A percentile compares a stretch with the other conserved stretches of the same genome.
Conservation (phyloP, 2,797 vertebrate species). For the Chaunax sp. region DNA sequence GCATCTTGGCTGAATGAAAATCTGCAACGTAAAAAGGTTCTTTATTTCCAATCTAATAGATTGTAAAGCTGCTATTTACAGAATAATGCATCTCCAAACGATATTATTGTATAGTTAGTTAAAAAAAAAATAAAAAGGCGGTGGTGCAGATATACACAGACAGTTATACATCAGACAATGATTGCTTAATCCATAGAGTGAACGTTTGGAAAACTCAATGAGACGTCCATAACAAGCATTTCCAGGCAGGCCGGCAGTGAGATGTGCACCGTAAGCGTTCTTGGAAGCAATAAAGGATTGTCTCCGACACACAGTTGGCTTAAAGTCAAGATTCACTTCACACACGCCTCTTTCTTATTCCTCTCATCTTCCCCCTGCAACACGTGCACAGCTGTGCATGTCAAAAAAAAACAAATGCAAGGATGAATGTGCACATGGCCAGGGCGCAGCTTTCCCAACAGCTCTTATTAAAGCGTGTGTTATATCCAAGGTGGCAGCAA, state of each 20-base stretch:
- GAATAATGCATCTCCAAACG: slow-evolving; percentile 1
- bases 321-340: slow-evolving; percentile 28
- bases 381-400: background rate
- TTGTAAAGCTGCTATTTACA: slow-evolving; percentile 39
- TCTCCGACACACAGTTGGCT: slow-evolving; percentile 32
- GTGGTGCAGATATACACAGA: slow-evolving; percentile 24
- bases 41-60: background rate
- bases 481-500: slow-evolving; percentile 65
- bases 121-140: slow-evolving; percentile 10
- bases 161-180: slow-evolving; percentile 39
- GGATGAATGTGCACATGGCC: slow-evolving; percentile 18
- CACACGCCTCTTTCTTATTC: slow-evolving; percentile 13
- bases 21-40: slow-evolving; percentile 20
- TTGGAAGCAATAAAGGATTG: slow-evolving; percentile 51
- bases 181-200: slow-evolving; percentile 67
- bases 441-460: slow-evolving; percentile 37
- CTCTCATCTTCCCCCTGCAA: slow-evolving; percentile 7
- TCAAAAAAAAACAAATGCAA: slow-evolving; percentile 15
- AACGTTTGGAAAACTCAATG: slow-evolving; percentile 69
- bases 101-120: slow-evolving; percentile 16
- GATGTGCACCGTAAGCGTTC: slow-evolving; percentile 60
- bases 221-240: slow-evolving; percentile 53
- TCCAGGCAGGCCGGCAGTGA: slow-evolving; percentile 53
- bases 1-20: slow-evolving; percentile 13
- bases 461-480: slow-evolving; percentile 58